Conservation (phyloP, 1,140 invertebrate genomes). For the Scaptodrosophila lebanonensis region DNA sequence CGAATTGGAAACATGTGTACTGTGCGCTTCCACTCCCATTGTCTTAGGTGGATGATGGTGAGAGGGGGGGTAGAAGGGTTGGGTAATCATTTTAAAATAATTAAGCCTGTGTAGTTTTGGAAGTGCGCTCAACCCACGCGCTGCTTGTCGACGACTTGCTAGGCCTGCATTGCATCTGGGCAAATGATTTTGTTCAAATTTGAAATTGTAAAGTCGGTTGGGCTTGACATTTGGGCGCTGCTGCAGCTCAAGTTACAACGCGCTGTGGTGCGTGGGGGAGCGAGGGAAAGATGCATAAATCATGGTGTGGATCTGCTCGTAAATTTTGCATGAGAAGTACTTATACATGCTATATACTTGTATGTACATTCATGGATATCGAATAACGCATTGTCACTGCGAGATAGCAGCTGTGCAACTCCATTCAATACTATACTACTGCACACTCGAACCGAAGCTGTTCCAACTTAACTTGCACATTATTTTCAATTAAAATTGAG, state of each 20-base stretch:
- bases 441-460: too few relatives aligned
- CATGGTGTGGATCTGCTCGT: too few relatives aligned
- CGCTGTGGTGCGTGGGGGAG: constrained; percentile 17
- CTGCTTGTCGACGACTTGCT: too few relatives aligned
- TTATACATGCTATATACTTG: too few relatives aligned
- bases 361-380: too few relatives aligned
- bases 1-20: constrained; percentile 15
- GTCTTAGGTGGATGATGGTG: constrained; percentile 15
- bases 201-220: constrained; percentile 2
- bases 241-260: constrained; percentile 8
- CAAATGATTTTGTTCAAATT: constrained; percentile 25
- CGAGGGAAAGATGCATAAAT: constrained; percentile 16
- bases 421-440: too few relatives aligned
- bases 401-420: too few relatives aligned
- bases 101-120: constrained; percentile 52
- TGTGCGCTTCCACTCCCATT: constrained; percentile 16
- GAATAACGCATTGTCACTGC: too few relatives aligned
- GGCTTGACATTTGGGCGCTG: constrained; percentile 10
- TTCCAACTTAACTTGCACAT: too few relatives aligned
- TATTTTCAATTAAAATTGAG: too few relatives aligned
- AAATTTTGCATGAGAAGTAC: too few relatives aligned
- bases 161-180: too few relatives aligned
- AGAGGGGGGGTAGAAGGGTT: constrained; percentile 22
- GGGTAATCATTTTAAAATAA: constrained; percentile 66
- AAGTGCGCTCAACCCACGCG: constrained; percentile 1